Base-by-base conservation (phyloP, 2,888 invertebrate genomes). In the Phymatocera aterrima region DNA sequence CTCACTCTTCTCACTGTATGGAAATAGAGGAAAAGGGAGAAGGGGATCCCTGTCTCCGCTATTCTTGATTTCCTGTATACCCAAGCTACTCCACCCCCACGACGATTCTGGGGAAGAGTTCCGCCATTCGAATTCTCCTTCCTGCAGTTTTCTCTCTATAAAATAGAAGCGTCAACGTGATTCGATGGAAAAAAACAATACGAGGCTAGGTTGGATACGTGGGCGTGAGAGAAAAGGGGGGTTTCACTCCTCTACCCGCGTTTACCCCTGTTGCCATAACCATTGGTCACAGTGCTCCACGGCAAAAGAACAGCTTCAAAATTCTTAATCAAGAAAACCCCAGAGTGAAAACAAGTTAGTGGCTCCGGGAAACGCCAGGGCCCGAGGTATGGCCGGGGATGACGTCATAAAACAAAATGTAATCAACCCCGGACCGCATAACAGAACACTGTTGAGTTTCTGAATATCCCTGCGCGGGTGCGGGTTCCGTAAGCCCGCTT, bases 371-470 rank as follows among this genome's bases (percentile, higher is more conserved):
- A 75, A 60, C 37, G 31, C 57, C 57, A 57, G 40, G 54, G 57
- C n/a, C 74, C 34, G 40, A 60, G 40, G 75, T 57, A 60, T 60
- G 75, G 75, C 46, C 64, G 79, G 70, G 77, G 57, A 77, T 77
- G 75, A 77, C 65, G 80, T 83, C 81, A 82, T 82, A 83, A 82
- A 83, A 78, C 79, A 80, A 78, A 83, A 81, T 78, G 81, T 82
- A 82, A 83, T 83, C 82, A 83, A 83, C 78, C 78, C 75, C 79
- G 54, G 78, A 79, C 51, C 57, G 77, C 60, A 54, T 75, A 80
- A 77, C 79, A 79, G 81, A 80, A 81, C 70, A 79, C 70, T 60
- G 75, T 72, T 24, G 65, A 72, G 31, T 60, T 68, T 80, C 79
- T 77, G 79, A 72, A 77, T 77, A 61, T 24, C 37, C 54, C 72